These are phyloP conservation scores for Trichonephila clavata DNA, from an alignment of 1,140 invertebrate genomes.

Conservation along the genomic window DNA sequence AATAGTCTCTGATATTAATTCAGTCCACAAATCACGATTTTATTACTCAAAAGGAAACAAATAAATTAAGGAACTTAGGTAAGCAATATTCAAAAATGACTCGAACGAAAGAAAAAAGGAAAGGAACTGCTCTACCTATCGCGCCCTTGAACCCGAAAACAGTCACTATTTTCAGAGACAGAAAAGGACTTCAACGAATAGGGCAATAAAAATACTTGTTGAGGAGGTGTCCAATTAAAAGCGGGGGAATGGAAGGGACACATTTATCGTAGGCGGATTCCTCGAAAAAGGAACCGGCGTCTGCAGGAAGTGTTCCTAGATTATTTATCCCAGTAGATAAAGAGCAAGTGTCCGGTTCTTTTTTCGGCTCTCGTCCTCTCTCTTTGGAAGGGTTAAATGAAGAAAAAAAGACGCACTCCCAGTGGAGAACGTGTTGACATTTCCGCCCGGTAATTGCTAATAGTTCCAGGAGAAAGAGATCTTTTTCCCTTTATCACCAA, in stretches of 20 bases:
- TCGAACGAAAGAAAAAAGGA: background rate
- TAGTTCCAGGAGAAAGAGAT: background rate
- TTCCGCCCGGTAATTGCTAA: conserved; percentile 33
- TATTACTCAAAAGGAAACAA: no score
- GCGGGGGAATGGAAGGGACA: background rate
- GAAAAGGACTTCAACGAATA: background rate
- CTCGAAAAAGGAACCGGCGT: conserved; percentile 11
- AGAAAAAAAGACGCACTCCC: background rate
- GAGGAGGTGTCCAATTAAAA: conserved; percentile 1
- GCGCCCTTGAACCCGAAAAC: background rate
- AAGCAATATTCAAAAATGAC: background rate
- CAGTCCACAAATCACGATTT: no score
- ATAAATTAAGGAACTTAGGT: no score
- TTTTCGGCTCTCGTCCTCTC: background rate
- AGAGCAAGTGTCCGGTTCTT: conserved; percentile 38
- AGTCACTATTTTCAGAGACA: background rate
- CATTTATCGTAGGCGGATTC: conserved; percentile 16
- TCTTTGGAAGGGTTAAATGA: background rate
- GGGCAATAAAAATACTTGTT: background rate
- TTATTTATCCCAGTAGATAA: conserved; percentile 16
- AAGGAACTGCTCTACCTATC: background rate
- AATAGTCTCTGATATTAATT: no score
- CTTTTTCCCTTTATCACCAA: background rate
- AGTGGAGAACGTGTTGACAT: background rate
- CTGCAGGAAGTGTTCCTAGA: conserved; percentile 18